phyloP scores from a whole-genome alignment of 1,140 invertebrate species.

The Aphelenchoides avenae region DNA sequence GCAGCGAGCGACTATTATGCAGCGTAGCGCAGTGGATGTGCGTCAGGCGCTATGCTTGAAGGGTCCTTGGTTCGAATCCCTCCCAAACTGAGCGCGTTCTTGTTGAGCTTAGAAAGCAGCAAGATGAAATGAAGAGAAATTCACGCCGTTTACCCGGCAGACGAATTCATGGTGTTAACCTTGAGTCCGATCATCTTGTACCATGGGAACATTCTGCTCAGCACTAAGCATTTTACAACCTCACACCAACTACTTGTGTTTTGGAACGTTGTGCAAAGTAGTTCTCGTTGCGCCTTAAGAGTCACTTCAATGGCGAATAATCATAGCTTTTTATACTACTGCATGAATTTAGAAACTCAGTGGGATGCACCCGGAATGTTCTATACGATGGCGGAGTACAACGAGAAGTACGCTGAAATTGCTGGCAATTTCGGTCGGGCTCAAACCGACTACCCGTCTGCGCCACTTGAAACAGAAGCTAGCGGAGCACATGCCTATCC shows the following conservation, averaged over 20 bases:
- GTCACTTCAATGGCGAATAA: neutral
- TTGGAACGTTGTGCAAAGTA: too few species aligned
- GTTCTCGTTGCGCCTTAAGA: too few species aligned
- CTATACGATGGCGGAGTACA: slow-evolving; percentile 56
- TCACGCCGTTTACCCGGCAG: neutral
- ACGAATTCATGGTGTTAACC: too few species aligned
- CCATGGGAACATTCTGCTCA: too few species aligned
- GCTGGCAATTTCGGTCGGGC: slow-evolving; percentile 1
- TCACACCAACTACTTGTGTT: too few species aligned
- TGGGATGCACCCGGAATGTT: slow-evolving; percentile 59
- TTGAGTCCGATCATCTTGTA: too few species aligned
- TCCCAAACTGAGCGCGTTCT: neutral
- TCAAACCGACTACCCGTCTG: neutral
- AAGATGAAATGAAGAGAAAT: neutral
- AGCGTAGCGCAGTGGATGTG: too few species aligned
- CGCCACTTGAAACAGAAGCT: neutral
- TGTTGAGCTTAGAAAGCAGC: neutral
- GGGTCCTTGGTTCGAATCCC: neutral
- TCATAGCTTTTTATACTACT: neutral
- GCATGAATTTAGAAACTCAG: slow-evolving; percentile 46
- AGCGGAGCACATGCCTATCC: neutral
- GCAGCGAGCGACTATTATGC: too few species aligned
- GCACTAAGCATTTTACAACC: too few species aligned
- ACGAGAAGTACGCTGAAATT: slow-evolving; percentile 26
- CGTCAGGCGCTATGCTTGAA: neutral